These are phyloP conservation scores for Myotis myotis DNA, from an alignment of 2,797 vertebrate species.

Conservation along the genomic window DNA sequence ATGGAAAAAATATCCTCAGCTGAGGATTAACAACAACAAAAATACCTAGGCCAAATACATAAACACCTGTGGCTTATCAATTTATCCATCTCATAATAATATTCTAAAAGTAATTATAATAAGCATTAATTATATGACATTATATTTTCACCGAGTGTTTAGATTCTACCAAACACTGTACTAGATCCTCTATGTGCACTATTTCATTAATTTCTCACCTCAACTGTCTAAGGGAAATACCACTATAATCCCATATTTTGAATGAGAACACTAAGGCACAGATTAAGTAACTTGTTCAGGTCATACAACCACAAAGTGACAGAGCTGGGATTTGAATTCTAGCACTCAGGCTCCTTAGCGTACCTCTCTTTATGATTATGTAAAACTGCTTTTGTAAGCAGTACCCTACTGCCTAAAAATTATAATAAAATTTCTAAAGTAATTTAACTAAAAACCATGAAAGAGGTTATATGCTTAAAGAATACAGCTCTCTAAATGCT, in stretches of 20 bases:
- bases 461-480: not conserved
- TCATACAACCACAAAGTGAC: not conserved
- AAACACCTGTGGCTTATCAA: not conserved
- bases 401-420: not conserved
- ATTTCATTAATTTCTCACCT: not conserved
- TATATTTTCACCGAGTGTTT: not conserved
- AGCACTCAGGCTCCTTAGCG: not conserved
- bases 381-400: not conserved
- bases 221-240: not conserved
- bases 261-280: not conserved
- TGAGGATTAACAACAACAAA: too few species aligned
- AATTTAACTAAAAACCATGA: slow-evolving; percentile 14
- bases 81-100: slow-evolving; percentile 14
- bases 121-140: slow-evolving; percentile 12
- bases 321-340: not conserved
- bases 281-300: not conserved
- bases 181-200: not conserved
- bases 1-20: too few species aligned
- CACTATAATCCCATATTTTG: not conserved
- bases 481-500: not conserved
- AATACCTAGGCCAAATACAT: slow-evolving; percentile 1
- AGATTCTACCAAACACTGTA: not conserved
- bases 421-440: not conserved
- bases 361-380: not conserved
- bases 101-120: slow-evolving; percentile 25